Evolutionary conservation across 2,888 invertebrate genomes (phyloP).

Genomic region (Sepiola atlantica): DNA sequence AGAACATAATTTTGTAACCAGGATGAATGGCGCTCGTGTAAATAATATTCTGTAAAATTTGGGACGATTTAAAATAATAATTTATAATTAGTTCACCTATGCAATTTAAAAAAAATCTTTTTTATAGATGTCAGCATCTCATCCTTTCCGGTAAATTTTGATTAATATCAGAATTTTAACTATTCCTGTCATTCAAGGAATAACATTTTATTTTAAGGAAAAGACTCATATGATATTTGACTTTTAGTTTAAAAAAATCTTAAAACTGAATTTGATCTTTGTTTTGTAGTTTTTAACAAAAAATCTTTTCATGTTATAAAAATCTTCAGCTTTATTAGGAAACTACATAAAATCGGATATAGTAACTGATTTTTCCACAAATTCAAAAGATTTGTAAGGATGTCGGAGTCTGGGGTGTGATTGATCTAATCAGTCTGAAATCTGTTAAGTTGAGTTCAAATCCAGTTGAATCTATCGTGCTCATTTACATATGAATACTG

Average conservation of each 20-base stretch:
- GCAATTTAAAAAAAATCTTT: neutral
- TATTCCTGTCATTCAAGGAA: neutral
- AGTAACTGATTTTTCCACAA: neutral
- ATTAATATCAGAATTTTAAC: neutral
- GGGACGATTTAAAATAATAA: neutral
- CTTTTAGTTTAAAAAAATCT: neutral
- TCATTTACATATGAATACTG: no score
- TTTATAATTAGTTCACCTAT: neutral
- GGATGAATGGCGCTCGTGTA: neutral
- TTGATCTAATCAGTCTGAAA: no score
- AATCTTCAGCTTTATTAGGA: neutral
- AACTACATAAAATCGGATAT: neutral
- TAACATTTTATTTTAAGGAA: neutral
- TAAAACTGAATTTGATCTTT: neutral
- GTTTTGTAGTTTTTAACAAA: neutral
- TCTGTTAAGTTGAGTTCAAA: no score
- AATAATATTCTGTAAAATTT: constrained; percentile 4
- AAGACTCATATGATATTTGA: neutral
- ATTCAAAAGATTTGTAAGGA: no score
- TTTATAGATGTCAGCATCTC: neutral
- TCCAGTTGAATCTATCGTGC: no score
- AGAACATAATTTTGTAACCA: neutral
- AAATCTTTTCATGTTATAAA: neutral
- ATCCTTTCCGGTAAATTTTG: neutral
- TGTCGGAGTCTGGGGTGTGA: no score